A percentile compares a stretch with the other conserved stretches of the same genome.
Evolutionary conservation across 2,797 vertebrate species (phyloP).

Genomic region (Alauda arvensis): DNA sequence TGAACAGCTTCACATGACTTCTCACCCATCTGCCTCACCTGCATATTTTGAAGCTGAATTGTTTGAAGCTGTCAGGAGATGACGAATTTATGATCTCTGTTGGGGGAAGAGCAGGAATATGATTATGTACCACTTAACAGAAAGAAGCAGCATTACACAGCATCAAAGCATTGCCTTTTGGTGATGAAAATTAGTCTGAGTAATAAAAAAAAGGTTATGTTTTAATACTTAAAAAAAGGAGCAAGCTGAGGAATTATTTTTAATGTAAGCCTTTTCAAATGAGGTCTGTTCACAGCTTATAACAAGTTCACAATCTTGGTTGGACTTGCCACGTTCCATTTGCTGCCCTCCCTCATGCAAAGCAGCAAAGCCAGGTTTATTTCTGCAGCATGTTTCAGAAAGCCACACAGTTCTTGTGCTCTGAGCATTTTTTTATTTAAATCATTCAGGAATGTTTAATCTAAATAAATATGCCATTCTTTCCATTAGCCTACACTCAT

Average conservation of each 20-base stretch:
- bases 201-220: slow-evolving; percentile 12
- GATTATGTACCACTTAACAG: slow-evolving; percentile 17
- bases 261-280: slow-evolving; percentile 2
- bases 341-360: background rate
- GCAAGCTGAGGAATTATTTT: slow-evolving; percentile 21
- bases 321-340: background rate
- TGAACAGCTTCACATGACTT: background rate
- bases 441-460: slow-evolving; percentile 37
- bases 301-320: background rate
- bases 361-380: background rate
- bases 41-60: background rate
- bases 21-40: background rate
- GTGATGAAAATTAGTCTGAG: slow-evolving; percentile 18
- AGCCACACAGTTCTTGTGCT: background rate
- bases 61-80: slow-evolving; percentile 40
- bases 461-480: slow-evolving; percentile 51
- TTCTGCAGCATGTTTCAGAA: background rate
- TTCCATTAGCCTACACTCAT: slow-evolving; percentile 19
- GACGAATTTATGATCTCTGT: background rate
- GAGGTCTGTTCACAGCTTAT: background rate
- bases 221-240: background rate
- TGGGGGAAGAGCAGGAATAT: background rate
- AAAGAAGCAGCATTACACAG: background rate
- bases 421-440: background rate
- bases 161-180: slow-evolving; percentile 41